Evolutionary conservation across 1,140 invertebrate genomes (phyloP), one percentile per base, ranked within the genome.

Genomic region (Cyclina sinensis): DNA sequence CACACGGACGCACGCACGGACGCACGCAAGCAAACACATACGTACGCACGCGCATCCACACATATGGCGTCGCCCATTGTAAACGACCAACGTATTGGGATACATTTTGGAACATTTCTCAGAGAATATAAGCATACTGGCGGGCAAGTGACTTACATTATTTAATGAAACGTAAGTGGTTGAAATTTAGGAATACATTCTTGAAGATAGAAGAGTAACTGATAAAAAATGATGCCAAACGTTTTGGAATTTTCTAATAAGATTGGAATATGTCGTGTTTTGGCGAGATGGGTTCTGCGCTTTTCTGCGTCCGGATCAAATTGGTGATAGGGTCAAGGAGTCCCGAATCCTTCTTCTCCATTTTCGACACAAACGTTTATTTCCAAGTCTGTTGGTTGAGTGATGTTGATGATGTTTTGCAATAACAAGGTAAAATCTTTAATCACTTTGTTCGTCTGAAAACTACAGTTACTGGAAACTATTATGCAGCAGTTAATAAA

Each of bases 401-500:
- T 43, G 3, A 74, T 74, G 70, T 7, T 37, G 11, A 70, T n/a
- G n/a, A 21, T 27, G 30, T 70, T 70, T 35, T 70, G 32, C 24
- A 27, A 70, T 30, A 9, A 70, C 65, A 70, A 9, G 65, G 24
- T 70, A 30, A 9, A 70, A 70, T 70, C 30, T 70, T 37, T 11
- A 74, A 74, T 27, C 70, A 74, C 70, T 74, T 74, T 74, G 32
- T 43, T 43, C 70, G 35, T 39, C 43, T 37, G 21, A 74, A 74
- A 74, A 74, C 43, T 43, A 73, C 24, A 74, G 70, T 74, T 43
- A 43, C 70, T 74, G 70, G 39, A 43, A 43, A 43, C 43, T 74
- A 24, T 37, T 74, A 74, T 24, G 7, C 65, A 9, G 5, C 65
- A 32, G 65, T 70, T 32, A 4, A 32, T 35, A 70, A 14, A 30